Conservation (phyloP, 2,888 invertebrate genomes). For the Cryptus armator region DNA sequence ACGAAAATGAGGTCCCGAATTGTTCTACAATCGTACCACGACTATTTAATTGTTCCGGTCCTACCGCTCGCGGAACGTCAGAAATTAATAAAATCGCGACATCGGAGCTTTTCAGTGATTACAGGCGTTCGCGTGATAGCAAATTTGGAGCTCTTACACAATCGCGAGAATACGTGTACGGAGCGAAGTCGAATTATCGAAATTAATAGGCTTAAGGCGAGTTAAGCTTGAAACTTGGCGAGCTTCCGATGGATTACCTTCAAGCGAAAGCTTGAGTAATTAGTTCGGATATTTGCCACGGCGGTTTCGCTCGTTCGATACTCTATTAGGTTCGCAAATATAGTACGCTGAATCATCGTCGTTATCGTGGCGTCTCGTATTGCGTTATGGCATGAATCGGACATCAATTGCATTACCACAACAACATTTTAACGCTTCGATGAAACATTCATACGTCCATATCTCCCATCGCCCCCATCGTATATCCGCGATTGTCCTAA, state of each 20-base stretch:
- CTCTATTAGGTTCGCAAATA: neutral
- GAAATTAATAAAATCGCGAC: neutral
- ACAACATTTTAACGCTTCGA: neutral
- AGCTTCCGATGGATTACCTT: neutral
- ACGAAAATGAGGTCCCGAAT: neutral
- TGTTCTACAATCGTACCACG: neutral
- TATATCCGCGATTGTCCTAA: constrained; percentile 10
- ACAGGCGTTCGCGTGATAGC: too few relatives aligned
- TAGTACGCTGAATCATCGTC: neutral
- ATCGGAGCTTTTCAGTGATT: neutral
- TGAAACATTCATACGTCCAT: constrained; percentile 1
- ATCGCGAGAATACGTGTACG: neutral
- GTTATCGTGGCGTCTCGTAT: neutral
- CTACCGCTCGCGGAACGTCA: neutral
- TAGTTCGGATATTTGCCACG: neutral
- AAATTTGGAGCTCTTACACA: too few relatives aligned
- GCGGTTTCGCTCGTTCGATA: neutral
- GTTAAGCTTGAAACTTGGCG: neutral
- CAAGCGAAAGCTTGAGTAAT: neutral
- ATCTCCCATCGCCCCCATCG: neutral
- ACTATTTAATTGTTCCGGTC: neutral
- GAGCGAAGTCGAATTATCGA: neutral
- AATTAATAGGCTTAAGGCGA: neutral
- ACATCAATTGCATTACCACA: neutral
- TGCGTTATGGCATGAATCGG: neutral